These are phyloP conservation scores for Vannuccia rotundouncinata DNA, from an alignment of 2,888 invertebrate genomes.

Conservation along the genomic window DNA sequence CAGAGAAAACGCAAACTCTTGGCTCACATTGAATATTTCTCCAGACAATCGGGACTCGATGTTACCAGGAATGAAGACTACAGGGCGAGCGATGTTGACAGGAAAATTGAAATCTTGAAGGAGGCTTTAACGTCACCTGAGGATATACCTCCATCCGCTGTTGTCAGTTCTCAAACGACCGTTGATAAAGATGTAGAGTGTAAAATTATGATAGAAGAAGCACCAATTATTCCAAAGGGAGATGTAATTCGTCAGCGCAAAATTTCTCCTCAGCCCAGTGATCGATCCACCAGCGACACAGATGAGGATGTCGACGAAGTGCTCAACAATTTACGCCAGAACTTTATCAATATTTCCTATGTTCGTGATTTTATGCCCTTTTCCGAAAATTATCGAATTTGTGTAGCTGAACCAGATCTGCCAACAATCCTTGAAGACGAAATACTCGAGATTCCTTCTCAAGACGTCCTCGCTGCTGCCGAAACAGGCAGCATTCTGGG, in stretches of 20 bases:
- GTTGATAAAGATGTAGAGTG: not conserved
- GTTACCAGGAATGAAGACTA: conserved; percentile 43
- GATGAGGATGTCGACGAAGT: not conserved
- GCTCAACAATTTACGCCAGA: not conserved
- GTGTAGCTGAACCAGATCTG: not conserved
- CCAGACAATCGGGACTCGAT: conserved; percentile 41
- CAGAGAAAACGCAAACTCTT: conserved; percentile 45
- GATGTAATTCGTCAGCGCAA: not conserved
- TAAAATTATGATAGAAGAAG: not conserved
- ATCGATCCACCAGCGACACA: not conserved
- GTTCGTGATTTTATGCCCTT: not conserved
- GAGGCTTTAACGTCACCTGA: not conserved
- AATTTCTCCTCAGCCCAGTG: not conserved
- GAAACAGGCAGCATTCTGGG: not conserved
- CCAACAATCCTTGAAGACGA: not conserved
- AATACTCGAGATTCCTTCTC: not conserved
- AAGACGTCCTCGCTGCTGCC: not conserved
- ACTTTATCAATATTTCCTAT: not conserved
- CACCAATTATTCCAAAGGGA: not conserved
- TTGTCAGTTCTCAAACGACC: not conserved
- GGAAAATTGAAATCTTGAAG: conserved; percentile 37
- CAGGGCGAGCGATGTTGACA: conserved; percentile 41
- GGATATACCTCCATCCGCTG: conserved; percentile 29
- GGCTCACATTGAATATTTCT: conserved; percentile 46
- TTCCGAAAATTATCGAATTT: not conserved